Conservation (phyloP, 1,140 invertebrate genomes). For the Battus philenor region DNA sequence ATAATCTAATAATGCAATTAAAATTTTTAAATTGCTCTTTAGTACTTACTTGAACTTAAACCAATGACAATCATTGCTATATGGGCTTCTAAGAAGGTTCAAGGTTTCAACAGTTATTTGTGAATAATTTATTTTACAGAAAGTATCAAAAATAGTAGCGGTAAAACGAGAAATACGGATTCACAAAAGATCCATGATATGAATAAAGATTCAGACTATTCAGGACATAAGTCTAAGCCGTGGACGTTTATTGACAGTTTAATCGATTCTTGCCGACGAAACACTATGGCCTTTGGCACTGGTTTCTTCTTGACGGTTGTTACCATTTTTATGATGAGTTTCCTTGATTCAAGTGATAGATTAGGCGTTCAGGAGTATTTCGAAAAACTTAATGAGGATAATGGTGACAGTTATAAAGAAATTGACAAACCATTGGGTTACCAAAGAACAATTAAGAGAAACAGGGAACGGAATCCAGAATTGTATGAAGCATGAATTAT, state of each 20-base stretch:
- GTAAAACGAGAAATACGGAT: constrained; percentile 26
- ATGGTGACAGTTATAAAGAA: constrained; percentile 4
- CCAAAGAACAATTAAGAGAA: constrained; percentile 32
- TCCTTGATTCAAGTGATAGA: constrained; percentile 29
- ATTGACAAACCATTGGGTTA: constrained; percentile 47
- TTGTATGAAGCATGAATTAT: constrained; percentile 51
- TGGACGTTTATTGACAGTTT: constrained; percentile 54
- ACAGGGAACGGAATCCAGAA: constrained; percentile 46
- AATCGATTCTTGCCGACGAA: constrained; percentile 34
- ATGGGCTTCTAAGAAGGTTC: too few relatives aligned
- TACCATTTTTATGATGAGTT: constrained; percentile 14
- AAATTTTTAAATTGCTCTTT: too few relatives aligned
- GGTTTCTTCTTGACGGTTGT: constrained; percentile 41
- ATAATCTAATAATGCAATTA: too few relatives aligned
- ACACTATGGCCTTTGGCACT: constrained; percentile 33
- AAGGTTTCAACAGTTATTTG: constrained; percentile 15
- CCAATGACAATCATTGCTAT: too few relatives aligned
- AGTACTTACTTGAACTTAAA: too few relatives aligned
- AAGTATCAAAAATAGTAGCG: constrained; percentile 37
- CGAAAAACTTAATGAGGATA: constrained; percentile 15
- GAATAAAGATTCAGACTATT: constrained; percentile 46
- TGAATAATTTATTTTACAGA: constrained; percentile 59
- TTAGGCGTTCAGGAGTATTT: constrained; percentile 25
- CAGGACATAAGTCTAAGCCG: constrained; percentile 22
- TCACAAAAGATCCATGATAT: constrained; percentile 46